These are phyloP conservation scores for Brachycybe producta DNA, from an alignment of 2,888 invertebrate species.

Conservation along the genomic window DNA sequence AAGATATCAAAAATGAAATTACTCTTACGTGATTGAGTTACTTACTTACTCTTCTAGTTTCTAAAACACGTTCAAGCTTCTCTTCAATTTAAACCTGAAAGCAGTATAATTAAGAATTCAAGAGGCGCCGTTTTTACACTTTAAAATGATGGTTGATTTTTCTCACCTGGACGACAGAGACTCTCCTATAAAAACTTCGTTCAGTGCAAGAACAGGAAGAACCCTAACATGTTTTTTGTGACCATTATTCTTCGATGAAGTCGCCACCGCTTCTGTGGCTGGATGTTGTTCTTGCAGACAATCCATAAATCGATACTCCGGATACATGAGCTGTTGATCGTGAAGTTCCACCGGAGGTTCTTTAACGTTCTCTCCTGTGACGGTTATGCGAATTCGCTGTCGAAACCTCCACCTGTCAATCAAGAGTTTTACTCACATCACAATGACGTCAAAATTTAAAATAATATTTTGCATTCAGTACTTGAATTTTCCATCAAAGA, in stretches of 20 bases:
- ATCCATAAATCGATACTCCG: constrained; percentile 40
- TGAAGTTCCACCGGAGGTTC: constrained; percentile 58
- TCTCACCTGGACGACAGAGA: constrained; percentile 63
- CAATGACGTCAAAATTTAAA: neutral
- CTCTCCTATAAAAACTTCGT: constrained; percentile 97
- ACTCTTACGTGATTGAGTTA: too few species aligned
- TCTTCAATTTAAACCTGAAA: too few species aligned
- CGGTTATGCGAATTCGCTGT: constrained; percentile 73
- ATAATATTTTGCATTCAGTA: constrained; percentile 34
- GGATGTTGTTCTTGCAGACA: constrained; percentile 28
- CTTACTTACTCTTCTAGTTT: too few species aligned
- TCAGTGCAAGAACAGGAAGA: constrained; percentile 83
- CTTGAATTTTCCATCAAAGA: constrained; percentile 49
- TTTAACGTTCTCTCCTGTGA: constrained; percentile 52
- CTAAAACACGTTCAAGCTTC: too few species aligned
- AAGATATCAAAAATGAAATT: too few species aligned
- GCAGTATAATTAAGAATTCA: too few species aligned
- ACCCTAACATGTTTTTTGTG: constrained; percentile 37
- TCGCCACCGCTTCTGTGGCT: constrained; percentile 17
- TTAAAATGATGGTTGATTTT: neutral
- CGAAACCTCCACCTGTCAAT: constrained; percentile 67
- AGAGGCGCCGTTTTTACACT: neutral
- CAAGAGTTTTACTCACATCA: constrained; percentile 12
- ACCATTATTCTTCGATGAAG: constrained; percentile 20
- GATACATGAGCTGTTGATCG: constrained; percentile 45